phyloP scores from a whole-genome alignment of 2,113 vertebrate species.

The Semnornis frantzii region DNA sequence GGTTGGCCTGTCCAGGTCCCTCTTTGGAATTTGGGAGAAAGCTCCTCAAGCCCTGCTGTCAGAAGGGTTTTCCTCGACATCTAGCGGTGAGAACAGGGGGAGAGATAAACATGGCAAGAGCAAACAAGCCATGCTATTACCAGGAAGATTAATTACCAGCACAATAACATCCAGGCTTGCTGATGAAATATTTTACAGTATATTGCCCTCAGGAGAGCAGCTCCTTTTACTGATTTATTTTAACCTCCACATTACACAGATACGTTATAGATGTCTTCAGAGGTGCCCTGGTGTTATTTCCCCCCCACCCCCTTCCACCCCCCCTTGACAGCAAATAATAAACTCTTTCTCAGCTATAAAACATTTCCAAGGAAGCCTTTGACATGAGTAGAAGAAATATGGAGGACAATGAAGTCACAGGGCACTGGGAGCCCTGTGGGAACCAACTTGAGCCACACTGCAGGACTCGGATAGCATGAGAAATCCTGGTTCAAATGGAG shows the following conservation, averaged over 20 bases:
- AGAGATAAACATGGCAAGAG: background rate
- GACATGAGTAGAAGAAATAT: slow-evolving; percentile 12
- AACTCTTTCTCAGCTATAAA: slow-evolving; percentile 47
- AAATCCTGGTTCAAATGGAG: slow-evolving; percentile 20
- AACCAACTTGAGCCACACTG: background rate
- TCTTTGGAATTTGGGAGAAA: background rate
- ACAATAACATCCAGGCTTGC: slow-evolving; percentile 55
- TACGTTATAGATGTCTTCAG: slow-evolving; percentile 23
- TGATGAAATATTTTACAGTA: slow-evolving; percentile 66
- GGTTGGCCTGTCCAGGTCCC: too few species aligned
- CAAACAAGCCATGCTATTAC: background rate
- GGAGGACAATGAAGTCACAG: slow-evolving; percentile 40
- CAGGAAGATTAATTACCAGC: slow-evolving; percentile 65
- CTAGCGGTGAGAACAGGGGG: background rate
- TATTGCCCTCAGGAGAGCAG: slow-evolving; percentile 51
- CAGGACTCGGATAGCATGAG: slow-evolving; percentile 17
- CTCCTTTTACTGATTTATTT: slow-evolving; percentile 68
- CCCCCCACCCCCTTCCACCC: background rate
- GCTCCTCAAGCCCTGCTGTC: background rate
- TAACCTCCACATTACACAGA: slow-evolving; percentile 48
- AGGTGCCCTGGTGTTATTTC: slow-evolving; percentile 49
- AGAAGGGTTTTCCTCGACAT: background rate
- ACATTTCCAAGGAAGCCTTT: slow-evolving; percentile 47
- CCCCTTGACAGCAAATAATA: slow-evolving; percentile 51
- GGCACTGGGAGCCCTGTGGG: background rate